These are phyloP conservation scores for Gnathonemus echidnorhynchus DNA, from an alignment of 2,113 vertebrate species.

Conservation along the genomic window DNA sequence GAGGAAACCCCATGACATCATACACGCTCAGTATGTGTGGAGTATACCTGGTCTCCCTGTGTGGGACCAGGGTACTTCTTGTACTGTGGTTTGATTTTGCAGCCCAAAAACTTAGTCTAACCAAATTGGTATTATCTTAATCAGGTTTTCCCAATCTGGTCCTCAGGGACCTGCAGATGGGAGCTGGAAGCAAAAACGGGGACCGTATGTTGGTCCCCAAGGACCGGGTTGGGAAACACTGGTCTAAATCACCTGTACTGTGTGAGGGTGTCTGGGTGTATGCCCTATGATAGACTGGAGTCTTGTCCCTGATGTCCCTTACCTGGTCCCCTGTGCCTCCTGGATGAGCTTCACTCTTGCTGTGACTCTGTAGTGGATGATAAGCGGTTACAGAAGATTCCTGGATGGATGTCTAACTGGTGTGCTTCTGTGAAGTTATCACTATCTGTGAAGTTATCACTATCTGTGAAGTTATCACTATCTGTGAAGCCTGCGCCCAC, in stretches of 20 bases:
- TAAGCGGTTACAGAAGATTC: not conserved
- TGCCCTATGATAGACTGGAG: too few relatives aligned
- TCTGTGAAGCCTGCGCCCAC: not conserved
- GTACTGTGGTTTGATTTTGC: not conserved
- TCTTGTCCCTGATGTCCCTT: not conserved
- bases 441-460: not conserved
- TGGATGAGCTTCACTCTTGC: not conserved
- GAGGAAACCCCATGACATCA: not conserved
- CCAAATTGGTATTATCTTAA: not conserved
- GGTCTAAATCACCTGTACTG: not conserved
- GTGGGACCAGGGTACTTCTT: not conserved
- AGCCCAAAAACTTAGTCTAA: not conserved
- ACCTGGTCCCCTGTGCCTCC: not conserved
- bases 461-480: not conserved
- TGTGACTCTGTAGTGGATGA: not conserved
- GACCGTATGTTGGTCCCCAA: not conserved
- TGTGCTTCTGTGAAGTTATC: not conserved
- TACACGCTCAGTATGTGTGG: too few relatives aligned
- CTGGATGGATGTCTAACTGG: not conserved
- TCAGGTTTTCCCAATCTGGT: not conserved
- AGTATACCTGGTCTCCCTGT: too few relatives aligned
- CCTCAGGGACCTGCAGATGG: not conserved
- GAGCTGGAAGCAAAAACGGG: not conserved
- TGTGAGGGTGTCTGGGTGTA: not conserved
- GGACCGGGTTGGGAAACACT: not conserved